Conservation (phyloP, 2,113 vertebrate species). For the Equus przewalskii region DNA sequence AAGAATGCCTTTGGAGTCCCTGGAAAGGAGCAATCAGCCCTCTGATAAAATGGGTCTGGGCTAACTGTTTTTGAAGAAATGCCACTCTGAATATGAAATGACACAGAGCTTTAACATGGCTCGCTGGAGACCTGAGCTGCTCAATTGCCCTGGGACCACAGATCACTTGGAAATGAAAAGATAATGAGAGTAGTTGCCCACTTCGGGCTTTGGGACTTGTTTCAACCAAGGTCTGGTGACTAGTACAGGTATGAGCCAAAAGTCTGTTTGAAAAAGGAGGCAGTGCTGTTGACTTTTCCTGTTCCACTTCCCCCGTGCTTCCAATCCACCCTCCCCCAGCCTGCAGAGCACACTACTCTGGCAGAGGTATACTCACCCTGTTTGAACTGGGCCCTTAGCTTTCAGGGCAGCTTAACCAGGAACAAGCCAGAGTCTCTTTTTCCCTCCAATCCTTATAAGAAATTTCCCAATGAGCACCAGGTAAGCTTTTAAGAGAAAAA, state of each 20-base stretch:
- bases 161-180: neutral
- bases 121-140: neutral
- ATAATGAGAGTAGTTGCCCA: neutral
- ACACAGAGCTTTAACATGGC: neutral
- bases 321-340: neutral
- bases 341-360: neutral
- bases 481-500: neutral
- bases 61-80: neutral
- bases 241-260: neutral
- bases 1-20: neutral
- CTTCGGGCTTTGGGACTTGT: neutral
- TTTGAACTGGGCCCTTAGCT: neutral
- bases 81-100: neutral
- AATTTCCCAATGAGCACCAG: neutral
- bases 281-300: neutral
- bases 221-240: neutral
- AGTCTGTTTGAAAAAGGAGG: neutral
- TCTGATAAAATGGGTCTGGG: neutral
- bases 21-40: neutral
- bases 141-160: neutral
- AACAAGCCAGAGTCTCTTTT: neutral
- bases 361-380: neutral
- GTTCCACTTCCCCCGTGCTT: neutral
- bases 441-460: neutral
- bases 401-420: neutral